Conservation (phyloP, 2,888 invertebrate genomes). For the Cepaea hortensis region DNA sequence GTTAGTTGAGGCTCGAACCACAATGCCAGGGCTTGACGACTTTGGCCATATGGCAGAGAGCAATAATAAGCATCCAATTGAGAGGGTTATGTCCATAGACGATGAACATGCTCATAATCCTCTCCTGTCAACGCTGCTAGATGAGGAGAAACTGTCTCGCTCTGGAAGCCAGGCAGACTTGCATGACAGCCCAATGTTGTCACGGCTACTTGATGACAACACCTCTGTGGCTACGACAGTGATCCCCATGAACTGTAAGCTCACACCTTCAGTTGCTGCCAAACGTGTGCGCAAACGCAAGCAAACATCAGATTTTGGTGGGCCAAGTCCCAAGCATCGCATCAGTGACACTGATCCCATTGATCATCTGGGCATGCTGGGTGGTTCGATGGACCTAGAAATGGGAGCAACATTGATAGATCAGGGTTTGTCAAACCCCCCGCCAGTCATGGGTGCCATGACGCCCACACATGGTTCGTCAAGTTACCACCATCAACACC, state of each 20-base stretch:
- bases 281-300: conserved; percentile 65
- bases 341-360: conserved; percentile 59
- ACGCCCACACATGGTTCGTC: conserved; percentile 30
- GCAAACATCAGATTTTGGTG: conserved; percentile 66
- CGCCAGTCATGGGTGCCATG: conserved; percentile 28
- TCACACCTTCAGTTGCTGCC: conserved; percentile 17
- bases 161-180: conserved; percentile 40
- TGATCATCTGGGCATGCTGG: conserved; percentile 54
- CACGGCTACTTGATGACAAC: conserved; percentile 70
- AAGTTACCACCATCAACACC: conserved; percentile 38
- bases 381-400: conserved; percentile 54
- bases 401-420: conserved; percentile 31
- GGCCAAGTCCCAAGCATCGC: conserved; percentile 75
- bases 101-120: conserved; percentile 67
- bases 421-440: conserved; percentile 26
- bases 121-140: conserved; percentile 73
- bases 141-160: conserved; percentile 59
- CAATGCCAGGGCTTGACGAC: conserved; percentile 35
- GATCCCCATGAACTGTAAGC: conserved; percentile 46
- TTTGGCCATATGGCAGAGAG: conserved; percentile 28
- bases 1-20: conserved; percentile 17
- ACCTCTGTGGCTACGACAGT: conserved; percentile 52
- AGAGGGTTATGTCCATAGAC: conserved; percentile 38
- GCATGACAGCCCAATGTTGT: conserved; percentile 70
- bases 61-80: conserved; percentile 33